Evolutionary conservation across 2,113 vertebrate genomes (phyloP), one percentile per base, ranked within the genome.

Genomic region (Taxidea taxus): DNA sequence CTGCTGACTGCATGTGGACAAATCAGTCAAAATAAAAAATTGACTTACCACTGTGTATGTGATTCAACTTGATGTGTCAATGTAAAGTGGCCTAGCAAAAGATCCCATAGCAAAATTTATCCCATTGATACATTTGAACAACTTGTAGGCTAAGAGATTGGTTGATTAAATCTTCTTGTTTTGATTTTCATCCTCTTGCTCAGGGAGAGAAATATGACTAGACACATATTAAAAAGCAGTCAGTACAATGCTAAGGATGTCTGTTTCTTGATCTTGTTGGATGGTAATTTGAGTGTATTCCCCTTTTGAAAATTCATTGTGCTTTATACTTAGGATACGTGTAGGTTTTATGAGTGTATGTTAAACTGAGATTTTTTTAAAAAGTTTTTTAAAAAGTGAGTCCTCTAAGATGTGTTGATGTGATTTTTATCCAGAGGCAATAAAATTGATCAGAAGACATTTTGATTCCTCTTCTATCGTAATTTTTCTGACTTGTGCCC

Each of bases 391-490:
- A 39, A 72, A 84, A n/a, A 66, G 21, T 85, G 54, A 29, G 1
- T 72, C 18, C 6, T 49, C 25, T 54, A 54, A 87, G 21, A 42
- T 68, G 7, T 16, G 7, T 60, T 54, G 25, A 87, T 95, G 7
- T 90, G 13, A 39, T 51, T 91, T 94, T 95, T 96, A 96, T 87
- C 72, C 60, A 42, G 70, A 86, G 72, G 21, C n/a, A 2, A 94
- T 80, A 18, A 89, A 88, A 89, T 66, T 95, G 91, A 95, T 74
- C 31, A 42, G 37, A 92, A 77, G 54, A 70, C 54, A 72, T 78
- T 77, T 91, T 91, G 42, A 47, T 92, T 44, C 14, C 58, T 91
- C 44, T 86, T 82, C 9, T 83, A 54, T 14, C 9, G 23, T 88
- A 60, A 44, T 70, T 94, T 77, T 94, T 87, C 42, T 90, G 27